Conservation (phyloP, 2,888 invertebrate genomes). For the Podotricha telesiphe region DNA sequence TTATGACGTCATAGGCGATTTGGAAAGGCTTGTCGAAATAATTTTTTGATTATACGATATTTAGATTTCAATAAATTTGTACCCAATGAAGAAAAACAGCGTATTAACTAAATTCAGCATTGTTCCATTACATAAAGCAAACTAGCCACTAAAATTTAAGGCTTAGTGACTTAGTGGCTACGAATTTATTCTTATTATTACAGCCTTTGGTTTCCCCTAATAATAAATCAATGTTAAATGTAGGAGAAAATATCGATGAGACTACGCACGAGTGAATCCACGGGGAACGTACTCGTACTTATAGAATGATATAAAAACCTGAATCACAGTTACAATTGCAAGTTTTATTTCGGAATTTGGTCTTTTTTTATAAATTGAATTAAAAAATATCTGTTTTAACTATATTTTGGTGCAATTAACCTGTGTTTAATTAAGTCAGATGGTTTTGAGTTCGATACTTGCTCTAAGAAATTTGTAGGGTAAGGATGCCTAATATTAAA, state of each 20-base stretch:
- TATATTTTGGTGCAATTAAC: too few relatives aligned
- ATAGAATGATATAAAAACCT: background rate
- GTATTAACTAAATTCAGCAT: background rate
- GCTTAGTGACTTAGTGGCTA: slow-evolving; percentile 1
- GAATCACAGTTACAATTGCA: background rate
- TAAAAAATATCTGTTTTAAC: too few relatives aligned
- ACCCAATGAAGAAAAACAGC: background rate
- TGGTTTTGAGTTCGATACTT: too few relatives aligned
- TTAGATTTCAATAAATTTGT: too few relatives aligned
- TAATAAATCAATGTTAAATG: slow-evolving; percentile 30
- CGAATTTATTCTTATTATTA: slow-evolving; percentile 24
- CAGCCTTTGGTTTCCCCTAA: slow-evolving; percentile 25
- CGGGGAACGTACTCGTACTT: slow-evolving; percentile 11
- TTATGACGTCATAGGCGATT: too few relatives aligned
- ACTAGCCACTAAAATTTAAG: slow-evolving; percentile 17
- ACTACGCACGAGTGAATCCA: slow-evolving; percentile 16
- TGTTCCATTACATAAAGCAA: slow-evolving; percentile 10
- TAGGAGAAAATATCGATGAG: slow-evolving; percentile 32
- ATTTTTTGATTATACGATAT: too few relatives aligned
- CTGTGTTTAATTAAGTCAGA: too few relatives aligned
- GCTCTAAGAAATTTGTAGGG: too few relatives aligned
- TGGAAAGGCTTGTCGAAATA: too few relatives aligned
- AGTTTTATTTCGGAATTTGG: background rate
- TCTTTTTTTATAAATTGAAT: too few relatives aligned
- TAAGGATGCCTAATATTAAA: too few relatives aligned